Evolutionary conservation across 1,140 invertebrate genomes (phyloP), one percentile per base, ranked within the genome.

Genomic region (Lepidostoma basale): DNA sequence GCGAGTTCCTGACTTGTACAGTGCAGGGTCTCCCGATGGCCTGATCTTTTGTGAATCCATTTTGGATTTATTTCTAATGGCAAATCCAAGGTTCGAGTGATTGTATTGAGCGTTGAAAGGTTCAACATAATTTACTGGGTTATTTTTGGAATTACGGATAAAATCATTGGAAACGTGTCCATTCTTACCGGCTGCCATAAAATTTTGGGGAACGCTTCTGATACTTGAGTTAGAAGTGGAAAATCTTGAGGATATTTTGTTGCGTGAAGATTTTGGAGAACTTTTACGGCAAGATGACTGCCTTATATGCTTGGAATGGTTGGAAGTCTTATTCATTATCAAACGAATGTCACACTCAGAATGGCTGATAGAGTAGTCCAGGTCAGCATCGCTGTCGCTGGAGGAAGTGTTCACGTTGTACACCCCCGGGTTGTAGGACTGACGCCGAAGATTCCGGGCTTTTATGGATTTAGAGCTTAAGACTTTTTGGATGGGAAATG

Each of bases 351-450:
- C 79, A 62, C 78, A 81, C 67, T 81, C 79, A 16, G 79, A 81
- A 20, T 79, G 76, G 0, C 79, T 79, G 49, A 81, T 63, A 39
- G 75, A 81, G 3, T 75, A 76, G 59, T 79, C 77, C 23, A 56
- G 62, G 2, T 62, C 58, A 52, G 63, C 65, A 71, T 80, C 78
- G 23, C 76, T 77, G 64, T 75, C 77, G 12, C 69, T 68, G 0
- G 79, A 79, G 16, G 75, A 77, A 76, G 83, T 74, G 58, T 82
- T 74, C 74, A 82, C 28, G 6, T 76, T 52, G 78, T 77, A 73
- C 68, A 79, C 78, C 76, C 81, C 74, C 12, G 84, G 84, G 77
- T 86, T 86, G 71, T 86, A 86, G 26, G 83, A 85, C 56, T 85
- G 78, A 4, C 84, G 74, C 4, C 84, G 74, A 3, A 84, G 68